These are phyloP conservation scores for Corapipo altera DNA, from an alignment of 2,113 vertebrate species.

Conservation along the genomic window DNA sequence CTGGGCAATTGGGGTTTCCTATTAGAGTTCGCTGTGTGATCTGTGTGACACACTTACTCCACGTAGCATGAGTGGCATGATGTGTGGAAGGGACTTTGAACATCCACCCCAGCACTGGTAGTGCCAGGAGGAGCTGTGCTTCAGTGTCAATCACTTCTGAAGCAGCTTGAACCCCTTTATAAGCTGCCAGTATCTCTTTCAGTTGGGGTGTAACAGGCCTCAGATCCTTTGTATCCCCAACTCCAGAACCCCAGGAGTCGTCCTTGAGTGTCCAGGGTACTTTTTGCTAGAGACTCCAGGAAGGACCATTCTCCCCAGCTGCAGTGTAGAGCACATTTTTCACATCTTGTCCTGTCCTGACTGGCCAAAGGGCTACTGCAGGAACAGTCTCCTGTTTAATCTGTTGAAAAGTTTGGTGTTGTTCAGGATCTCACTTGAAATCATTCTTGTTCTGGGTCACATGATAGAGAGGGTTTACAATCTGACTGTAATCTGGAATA, in stretches of 20 bases:
- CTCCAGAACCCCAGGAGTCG: not conserved
- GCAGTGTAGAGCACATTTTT: too few relatives aligned
- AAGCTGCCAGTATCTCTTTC: not conserved
- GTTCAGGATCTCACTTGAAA: too few relatives aligned
- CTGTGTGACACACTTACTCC: not conserved
- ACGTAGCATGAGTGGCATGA: not conserved
- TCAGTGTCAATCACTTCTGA: not conserved
- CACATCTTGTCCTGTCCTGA: too few relatives aligned
- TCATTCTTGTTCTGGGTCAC: too few relatives aligned
- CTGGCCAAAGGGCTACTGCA: too few relatives aligned
- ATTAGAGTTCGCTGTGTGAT: not conserved
- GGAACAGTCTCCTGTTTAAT: too few relatives aligned
- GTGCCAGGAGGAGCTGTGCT: not conserved
- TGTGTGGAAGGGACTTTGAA: not conserved
- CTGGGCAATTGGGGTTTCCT: not conserved
- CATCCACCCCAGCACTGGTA: not conserved
- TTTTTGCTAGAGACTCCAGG: not conserved
- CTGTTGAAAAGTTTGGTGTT: too few relatives aligned
- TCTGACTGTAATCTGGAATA: too few relatives aligned
- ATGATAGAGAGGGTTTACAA: too few relatives aligned
- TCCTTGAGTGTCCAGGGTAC: rapidly evolving
- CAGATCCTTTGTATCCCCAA: not conserved
- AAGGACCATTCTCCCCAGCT: too few relatives aligned
- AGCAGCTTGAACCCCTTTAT: not conserved
- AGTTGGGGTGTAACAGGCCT: not conserved